Evolutionary conservation across 2,888 invertebrate species (phyloP).

Genomic region (Drosophila borborema): DNA sequence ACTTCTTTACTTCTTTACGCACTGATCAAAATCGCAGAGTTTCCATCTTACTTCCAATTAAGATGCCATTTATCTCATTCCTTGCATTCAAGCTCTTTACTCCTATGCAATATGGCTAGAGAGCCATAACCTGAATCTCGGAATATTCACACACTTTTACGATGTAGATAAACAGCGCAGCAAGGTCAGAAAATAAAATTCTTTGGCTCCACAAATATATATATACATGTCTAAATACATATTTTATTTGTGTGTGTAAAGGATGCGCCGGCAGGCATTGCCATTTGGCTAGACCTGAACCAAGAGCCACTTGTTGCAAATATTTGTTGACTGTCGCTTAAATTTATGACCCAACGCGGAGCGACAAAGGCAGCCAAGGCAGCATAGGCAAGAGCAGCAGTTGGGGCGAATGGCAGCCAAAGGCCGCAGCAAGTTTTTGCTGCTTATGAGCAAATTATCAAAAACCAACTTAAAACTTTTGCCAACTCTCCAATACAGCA

Average conservation of each 20-base stretch:
- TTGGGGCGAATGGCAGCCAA: conserved; percentile 23
- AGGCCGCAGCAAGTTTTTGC: conserved; percentile 62
- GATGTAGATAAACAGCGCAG: conserved; percentile 52
- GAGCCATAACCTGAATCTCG: conserved; percentile 16
- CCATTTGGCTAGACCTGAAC: conserved; percentile 25
- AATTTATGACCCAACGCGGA: conserved; percentile 82
- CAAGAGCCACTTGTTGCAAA: conserved; percentile 83
- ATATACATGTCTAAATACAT: background rate
- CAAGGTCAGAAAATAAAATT: conserved; percentile 62
- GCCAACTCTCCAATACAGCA: conserved; percentile 60
- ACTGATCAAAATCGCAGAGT: background rate
- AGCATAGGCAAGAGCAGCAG: conserved; percentile 3
- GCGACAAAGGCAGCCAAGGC: conserved; percentile 49
- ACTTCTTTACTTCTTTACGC: too few relatives aligned
- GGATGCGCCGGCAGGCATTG: conserved; percentile 21
- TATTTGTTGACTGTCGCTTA: conserved; percentile 84
- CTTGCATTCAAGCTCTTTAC: background rate
- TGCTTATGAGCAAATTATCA: conserved; percentile 72
- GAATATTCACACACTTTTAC: conserved; percentile 47
- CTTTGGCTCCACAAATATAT: conserved; percentile 24
- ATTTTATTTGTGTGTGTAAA: conserved; percentile 25
- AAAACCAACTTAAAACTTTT: conserved; percentile 56
- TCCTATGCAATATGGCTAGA: conserved; percentile 4
- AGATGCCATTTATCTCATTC: background rate
- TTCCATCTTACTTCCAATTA: background rate